Conservation (phyloP, 2,888 invertebrate genomes). For the Busseola fusca region DNA sequence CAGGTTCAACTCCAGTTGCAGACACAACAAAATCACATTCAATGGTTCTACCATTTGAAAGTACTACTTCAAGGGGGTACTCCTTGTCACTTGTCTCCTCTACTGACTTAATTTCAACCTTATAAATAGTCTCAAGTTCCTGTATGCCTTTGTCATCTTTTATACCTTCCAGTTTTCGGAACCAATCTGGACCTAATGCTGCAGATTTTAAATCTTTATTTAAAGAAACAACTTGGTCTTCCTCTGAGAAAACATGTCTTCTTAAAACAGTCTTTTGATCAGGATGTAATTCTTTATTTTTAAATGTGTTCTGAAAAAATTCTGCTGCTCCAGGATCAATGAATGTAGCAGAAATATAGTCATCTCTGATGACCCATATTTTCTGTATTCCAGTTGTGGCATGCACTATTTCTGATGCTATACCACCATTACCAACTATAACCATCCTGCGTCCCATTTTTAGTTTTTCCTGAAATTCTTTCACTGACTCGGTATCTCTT, state of each 20-base stretch:
- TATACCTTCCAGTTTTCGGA: constrained; percentile 89
- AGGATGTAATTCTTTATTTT: constrained; percentile 64
- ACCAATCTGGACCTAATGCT: constrained; percentile 99
- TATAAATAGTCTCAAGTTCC: constrained; percentile 90
- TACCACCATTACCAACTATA: constrained; percentile 99
- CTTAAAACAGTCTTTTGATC: constrained; percentile 81
- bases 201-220: constrained; percentile 91
- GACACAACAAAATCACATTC: constrained; percentile 97
- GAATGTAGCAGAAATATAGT: constrained; percentile 97
- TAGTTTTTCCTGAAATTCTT: constrained; percentile 92
- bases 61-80: constrained; percentile 92
- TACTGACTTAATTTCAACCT: constrained; percentile 87
- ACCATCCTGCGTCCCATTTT: constrained; percentile 92
- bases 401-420: constrained; percentile 98
- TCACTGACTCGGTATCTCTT: constrained; percentile 97
- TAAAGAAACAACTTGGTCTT: constrained; percentile 78
- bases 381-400: constrained; percentile 95
- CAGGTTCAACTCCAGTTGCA: constrained; percentile 97
- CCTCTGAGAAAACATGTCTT: constrained; percentile 91
- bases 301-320: constrained; percentile 92
- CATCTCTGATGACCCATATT: constrained; percentile 98
- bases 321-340: constrained; percentile 98
- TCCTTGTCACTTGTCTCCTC: constrained; percentile 75
- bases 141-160: constrained; percentile 87
- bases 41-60: constrained; percentile 92